A percentile compares a stretch with the other conserved stretches of the same genome.
Evolutionary conservation across 2,113 vertebrate species (phyloP).

Genomic region (Scartelaos histophorus): DNA sequence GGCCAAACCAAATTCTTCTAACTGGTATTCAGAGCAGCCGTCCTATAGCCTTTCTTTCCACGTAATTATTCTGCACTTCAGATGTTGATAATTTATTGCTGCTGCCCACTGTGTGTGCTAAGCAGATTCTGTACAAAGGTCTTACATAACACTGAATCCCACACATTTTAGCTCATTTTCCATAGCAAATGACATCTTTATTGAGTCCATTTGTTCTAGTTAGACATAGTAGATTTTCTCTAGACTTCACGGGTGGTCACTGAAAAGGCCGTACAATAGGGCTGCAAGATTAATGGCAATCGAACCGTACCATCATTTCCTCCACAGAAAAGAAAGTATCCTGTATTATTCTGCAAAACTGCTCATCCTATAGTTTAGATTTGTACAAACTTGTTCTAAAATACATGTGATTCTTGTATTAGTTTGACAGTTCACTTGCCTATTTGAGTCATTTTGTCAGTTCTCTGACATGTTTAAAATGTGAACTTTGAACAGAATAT

Average conservation of each 20-base stretch:
- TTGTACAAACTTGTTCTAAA: no score
- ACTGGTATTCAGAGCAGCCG: background rate
- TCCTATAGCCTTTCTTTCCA: constrained; percentile 4
- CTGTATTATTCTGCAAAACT: no score
- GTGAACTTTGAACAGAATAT: background rate
- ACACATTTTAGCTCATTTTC: constrained; percentile 9
- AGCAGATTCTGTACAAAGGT: constrained; percentile 30
- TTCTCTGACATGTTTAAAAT: no score
- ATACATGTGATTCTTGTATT: no score
- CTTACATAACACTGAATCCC: constrained; percentile 28
- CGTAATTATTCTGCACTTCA: constrained; percentile 24
- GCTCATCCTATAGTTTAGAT: no score
- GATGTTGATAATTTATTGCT: constrained; percentile 29
- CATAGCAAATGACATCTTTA: constrained; percentile 1
- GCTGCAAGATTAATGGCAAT: no score
- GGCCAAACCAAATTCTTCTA: background rate
- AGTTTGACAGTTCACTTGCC: no score
- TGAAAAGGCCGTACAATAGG: constrained; percentile 1
- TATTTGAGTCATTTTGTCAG: no score
- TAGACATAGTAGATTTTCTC: background rate
- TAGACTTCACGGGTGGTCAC: constrained; percentile 10
- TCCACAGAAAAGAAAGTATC: no score
- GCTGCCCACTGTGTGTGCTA: constrained; percentile 26
- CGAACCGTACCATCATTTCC: no score
- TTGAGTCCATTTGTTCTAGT: background rate